Evolutionary conservation across 2,113 vertebrate species (phyloP), one percentile per base, ranked within the genome.

Genomic region (Syngnathus scovelli): DNA sequence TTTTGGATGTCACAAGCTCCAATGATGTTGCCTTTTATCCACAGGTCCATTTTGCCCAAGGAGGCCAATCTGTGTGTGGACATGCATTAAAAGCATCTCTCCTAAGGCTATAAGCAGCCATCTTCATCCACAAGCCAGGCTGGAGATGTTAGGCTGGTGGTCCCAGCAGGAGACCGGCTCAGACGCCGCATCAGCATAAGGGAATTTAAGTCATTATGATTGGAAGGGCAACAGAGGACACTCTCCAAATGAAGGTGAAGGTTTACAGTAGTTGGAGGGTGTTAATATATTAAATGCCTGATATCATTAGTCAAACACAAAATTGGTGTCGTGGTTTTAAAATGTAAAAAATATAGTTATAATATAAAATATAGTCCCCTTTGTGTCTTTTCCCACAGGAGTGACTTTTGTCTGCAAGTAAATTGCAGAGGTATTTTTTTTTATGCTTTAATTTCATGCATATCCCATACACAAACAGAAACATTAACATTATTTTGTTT

Each of bases 221-320:
- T 82, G 90, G 93, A 95, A 96, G 94, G 90, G 93, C 88, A 93
- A 88, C 83, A 83, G 94, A 96, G 93, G 94, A 91, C 88, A 81
- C 0, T 66, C 87, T 58, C 61, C 54, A 61, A 44, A 68, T 37
- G 21, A 55, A 27, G 48, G 52, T 75, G 48, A 43, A 78, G 71
- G 44, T 80, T 76, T 27, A 23, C 18, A 83, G 78, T 78, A 74
- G 46, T 18, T 48, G 59, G 27, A 51, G 39, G 61, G 5, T 33
- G 44, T 68, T 66, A 36, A n/a, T 67, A 39, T 36, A 48, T 56
- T 12, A 49, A 21, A 43, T 55, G 23, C 9, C 18, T 59, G 21
- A 56, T 13, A 54, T 1, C 54, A 56, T 56, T 36, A 16, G 27
- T 56, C 54, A 56, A 56, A 36, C 8, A 21, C 21, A 11, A 23